phyloP scores from a whole-genome alignment of 2,797 vertebrate species.

The Sebastes oblongus region DNA sequence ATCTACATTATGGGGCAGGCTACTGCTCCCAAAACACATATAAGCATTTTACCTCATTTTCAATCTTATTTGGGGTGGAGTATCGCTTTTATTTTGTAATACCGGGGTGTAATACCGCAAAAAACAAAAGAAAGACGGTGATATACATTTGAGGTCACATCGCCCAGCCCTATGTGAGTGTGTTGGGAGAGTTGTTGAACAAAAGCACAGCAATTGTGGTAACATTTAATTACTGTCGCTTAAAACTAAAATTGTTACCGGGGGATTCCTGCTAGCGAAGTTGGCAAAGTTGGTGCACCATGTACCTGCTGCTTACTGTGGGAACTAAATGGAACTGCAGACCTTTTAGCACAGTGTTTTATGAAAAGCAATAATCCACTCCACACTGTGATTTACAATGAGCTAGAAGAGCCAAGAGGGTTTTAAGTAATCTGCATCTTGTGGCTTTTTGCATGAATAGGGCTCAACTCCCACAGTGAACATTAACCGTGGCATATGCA shows the following conservation, averaged over 20 bases:
- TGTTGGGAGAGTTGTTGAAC: background rate
- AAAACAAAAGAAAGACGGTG: too few relatives aligned
- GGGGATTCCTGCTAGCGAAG: conserved; percentile 11
- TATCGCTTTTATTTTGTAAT: fast-evolving
- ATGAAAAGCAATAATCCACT: conserved; percentile 30
- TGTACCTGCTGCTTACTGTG: conserved; percentile 2
- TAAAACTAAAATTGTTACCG: conserved; percentile 7
- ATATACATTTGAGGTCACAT: too few relatives aligned
- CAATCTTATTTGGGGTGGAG: too few relatives aligned
- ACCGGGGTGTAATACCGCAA: too few relatives aligned
- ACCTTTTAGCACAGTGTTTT: conserved; percentile 23
- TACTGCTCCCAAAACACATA: too few relatives aligned
- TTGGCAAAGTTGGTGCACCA: background rate
- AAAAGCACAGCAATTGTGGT: background rate
- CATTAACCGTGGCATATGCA: conserved; percentile 60
- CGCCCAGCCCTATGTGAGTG: too few relatives aligned
- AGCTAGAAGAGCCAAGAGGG: conserved; percentile 46
- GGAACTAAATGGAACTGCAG: conserved; percentile 2
- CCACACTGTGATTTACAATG: conserved; percentile 41
- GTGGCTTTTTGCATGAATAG: conserved; percentile 56
- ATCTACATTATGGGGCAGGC: too few relatives aligned
- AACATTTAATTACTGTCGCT: conserved; percentile 21
- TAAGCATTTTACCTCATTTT: too few relatives aligned
- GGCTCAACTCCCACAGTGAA: conserved; percentile 48
- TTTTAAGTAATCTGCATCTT: conserved; percentile 62